phyloP scores from a whole-genome alignment of 2,113 vertebrate species.

The Spea multiplicata region DNA sequence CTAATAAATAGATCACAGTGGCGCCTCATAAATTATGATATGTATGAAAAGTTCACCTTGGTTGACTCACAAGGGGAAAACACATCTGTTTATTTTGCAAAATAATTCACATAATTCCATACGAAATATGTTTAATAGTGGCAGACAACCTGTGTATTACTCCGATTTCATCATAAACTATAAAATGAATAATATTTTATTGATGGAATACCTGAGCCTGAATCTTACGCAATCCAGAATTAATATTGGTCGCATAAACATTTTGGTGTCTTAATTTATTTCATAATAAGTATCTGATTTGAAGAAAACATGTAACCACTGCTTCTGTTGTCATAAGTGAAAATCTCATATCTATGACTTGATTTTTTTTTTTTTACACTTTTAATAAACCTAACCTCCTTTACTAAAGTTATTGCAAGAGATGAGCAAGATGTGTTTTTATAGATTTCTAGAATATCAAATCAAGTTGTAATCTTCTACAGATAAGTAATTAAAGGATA shows the following conservation, averaged over 20 bases:
- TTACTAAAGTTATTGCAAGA: no score
- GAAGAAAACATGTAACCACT: not conserved
- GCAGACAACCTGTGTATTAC: constrained; percentile 61
- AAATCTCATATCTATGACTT: not conserved
- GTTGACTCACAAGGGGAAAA: constrained; percentile 67
- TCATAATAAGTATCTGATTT: not conserved
- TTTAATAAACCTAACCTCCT: no score
- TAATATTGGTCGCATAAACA: not conserved
- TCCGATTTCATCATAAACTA: constrained; percentile 62
- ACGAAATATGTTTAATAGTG: constrained; percentile 73
- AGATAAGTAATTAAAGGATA: no score
- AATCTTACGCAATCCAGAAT: not conserved
- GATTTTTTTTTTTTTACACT: no score
- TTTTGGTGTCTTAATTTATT: not conserved
- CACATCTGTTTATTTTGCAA: constrained; percentile 73
- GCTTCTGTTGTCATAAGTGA: not conserved
- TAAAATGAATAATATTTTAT: constrained; percentile 56
- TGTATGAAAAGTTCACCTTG: constrained; percentile 70
- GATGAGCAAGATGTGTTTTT: no score
- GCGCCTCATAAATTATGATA: constrained; percentile 66
- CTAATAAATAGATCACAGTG: constrained; percentile 60
- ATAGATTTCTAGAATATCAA: no score
- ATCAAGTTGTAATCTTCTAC: no score
- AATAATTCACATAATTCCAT: constrained; percentile 77
- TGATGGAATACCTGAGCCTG: not conserved